Conservation (phyloP, 92 coral and sea anemone species). For the Hydrozoanthus gracilis region DNA sequence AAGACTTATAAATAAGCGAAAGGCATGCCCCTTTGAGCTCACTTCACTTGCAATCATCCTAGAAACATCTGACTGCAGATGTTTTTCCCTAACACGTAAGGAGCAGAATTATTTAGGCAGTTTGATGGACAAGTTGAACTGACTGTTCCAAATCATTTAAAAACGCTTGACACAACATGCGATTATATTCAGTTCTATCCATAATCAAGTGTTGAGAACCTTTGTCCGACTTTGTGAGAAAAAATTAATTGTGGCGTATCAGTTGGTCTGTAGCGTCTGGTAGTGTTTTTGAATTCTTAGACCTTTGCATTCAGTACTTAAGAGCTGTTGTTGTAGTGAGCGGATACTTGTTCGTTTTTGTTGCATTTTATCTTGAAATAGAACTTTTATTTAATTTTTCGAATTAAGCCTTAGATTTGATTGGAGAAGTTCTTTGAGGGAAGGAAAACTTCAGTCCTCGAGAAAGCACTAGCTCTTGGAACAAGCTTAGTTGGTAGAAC, state of each 20-base stretch:
- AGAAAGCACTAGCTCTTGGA: not conserved
- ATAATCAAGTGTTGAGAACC: not conserved
- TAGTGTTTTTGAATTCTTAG: not conserved
- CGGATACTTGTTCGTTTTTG: slow-evolving; percentile 6
- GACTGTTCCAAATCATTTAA: not conserved
- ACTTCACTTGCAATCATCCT: not conserved
- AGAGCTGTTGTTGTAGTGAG: slow-evolving; percentile 21
- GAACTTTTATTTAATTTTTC: not conserved
- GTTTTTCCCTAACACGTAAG: not conserved
- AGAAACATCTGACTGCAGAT: slow-evolving; percentile 11
- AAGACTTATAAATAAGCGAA: not conserved
- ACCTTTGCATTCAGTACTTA: not conserved
- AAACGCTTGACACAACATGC: not conserved
- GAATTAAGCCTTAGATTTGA: not conserved
- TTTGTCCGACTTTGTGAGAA: not conserved
- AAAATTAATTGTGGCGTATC: not conserved
- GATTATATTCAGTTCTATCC: not conserved
- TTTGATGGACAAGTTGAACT: slow-evolving; percentile 11
- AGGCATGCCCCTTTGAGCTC: slow-evolving; percentile 8
- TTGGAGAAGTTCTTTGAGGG: slow-evolving; percentile 5
- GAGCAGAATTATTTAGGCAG: slow-evolving; percentile 1
- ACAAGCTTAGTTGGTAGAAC: slow-evolving; percentile 17
- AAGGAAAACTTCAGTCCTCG: not conserved
- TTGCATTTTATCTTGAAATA: not conserved
- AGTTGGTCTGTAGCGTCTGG: slow-evolving; percentile 13